phyloP scores from a whole-genome alignment of 2,888 invertebrate genomes.

The Dicyrtoma fusca region DNA sequence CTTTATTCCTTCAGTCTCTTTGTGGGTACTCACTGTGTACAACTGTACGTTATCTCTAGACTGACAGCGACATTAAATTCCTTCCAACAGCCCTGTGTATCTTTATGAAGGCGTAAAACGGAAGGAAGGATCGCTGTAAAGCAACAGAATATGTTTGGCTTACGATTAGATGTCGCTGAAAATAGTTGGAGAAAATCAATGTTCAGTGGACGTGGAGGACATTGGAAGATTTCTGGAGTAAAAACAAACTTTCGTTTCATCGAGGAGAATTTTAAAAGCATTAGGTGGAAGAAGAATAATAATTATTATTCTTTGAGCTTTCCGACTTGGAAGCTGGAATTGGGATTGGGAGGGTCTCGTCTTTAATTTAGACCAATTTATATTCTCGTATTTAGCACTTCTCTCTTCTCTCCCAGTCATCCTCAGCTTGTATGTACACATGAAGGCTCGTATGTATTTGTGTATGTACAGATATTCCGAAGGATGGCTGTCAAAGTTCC shows the following conservation, averaged over 20 bases:
- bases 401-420: slow-evolving; percentile 13
- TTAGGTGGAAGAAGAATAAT: slow-evolving; percentile 17
- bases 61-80: too few species aligned
- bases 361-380: background rate
- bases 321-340: background rate
- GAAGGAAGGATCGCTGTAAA: too few species aligned
- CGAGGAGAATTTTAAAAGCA: slow-evolving; percentile 23
- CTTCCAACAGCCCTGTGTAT: too few species aligned
- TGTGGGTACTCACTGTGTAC: too few species aligned
- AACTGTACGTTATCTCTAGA: too few species aligned
- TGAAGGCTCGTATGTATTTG: too few species aligned
- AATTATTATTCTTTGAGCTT: slow-evolving; percentile 10
- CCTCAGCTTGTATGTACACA: background rate
- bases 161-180: background rate
- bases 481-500: too few species aligned
- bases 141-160: too few species aligned
- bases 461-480: background rate
- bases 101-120: too few species aligned
- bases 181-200: slow-evolving; percentile 18
- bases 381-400: background rate
- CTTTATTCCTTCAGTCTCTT: too few species aligned
- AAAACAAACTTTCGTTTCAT: slow-evolving; percentile 18
- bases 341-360: background rate
- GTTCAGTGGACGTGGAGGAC: background rate
- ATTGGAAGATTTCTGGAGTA: slow-evolving; percentile 17